Evolutionary conservation across 2,113 vertebrate species (phyloP).

Genomic region (Bubo scandiacus): DNA sequence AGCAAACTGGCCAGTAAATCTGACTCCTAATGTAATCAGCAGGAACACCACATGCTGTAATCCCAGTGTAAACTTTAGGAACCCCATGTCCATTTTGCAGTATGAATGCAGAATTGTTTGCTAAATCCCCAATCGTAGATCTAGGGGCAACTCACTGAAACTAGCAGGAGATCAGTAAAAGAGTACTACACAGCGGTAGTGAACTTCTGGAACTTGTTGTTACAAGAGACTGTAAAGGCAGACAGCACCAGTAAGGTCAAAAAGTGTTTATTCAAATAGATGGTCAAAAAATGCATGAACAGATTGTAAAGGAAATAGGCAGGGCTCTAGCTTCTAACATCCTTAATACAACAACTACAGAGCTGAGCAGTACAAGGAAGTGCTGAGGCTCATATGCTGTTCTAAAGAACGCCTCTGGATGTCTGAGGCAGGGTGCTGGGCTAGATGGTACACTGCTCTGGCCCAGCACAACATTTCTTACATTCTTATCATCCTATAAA

Average conservation of each 20-base stretch:
- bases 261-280: background rate
- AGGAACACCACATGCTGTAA: background rate
- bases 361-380: background rate
- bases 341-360: background rate
- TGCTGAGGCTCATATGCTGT: background rate
- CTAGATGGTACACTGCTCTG: background rate
- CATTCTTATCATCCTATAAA: background rate
- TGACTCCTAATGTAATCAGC: background rate
- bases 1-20: background rate
- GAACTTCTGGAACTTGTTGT: background rate
- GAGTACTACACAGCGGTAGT: background rate
- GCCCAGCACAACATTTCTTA: background rate
- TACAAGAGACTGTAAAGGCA: background rate
- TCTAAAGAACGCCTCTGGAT: background rate
- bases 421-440: background rate
- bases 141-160: background rate
- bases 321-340: background rate
- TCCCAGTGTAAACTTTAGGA: background rate
- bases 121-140: background rate
- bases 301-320: background rate
- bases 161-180: background rate
- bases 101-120: background rate
- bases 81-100: background rate
- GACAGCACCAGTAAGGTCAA: background rate
- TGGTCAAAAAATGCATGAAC: background rate